These are phyloP conservation scores for Drosophila setosimentum DNA, from an alignment of 2,888 invertebrate genomes.

Conservation along the genomic window DNA sequence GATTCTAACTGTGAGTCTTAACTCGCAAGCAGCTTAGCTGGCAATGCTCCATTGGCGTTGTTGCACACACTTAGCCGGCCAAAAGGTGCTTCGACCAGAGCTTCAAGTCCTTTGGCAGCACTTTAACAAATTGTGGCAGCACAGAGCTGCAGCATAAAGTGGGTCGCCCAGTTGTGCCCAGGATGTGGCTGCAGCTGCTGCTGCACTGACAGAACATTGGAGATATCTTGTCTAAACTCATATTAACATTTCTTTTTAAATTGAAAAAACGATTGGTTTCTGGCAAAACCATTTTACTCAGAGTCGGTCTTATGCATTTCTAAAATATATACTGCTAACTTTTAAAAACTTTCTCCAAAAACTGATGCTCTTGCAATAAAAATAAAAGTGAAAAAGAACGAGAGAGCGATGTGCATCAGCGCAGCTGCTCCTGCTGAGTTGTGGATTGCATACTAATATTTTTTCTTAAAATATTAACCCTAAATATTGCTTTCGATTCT, in stretches of 20 bases:
- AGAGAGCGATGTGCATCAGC: neutral
- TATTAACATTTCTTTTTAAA: neutral
- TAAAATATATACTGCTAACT: neutral
- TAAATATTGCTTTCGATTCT: neutral
- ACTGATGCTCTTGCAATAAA: no score
- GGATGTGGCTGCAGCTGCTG: neutral
- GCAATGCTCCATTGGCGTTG: conserved; percentile 26
- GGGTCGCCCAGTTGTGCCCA: neutral
- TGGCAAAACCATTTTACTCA: neutral
- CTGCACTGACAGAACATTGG: neutral
- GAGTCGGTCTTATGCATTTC: no score
- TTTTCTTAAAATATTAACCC: neutral
- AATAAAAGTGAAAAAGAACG: neutral
- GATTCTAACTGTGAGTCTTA: conserved; percentile 4
- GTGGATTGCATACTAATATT: neutral
- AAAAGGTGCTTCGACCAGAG: conserved; percentile 26
- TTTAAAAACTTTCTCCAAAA: neutral
- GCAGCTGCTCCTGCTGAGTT: neutral
- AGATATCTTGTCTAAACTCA: neutral
- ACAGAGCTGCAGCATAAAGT: conserved; percentile 3
- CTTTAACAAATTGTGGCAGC: conserved; percentile 68
- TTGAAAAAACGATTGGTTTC: neutral
- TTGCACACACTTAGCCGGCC: conserved; percentile 23
- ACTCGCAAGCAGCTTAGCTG: conserved; percentile 8
- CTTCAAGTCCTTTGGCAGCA: conserved; percentile 60